These are phyloP conservation scores for Drosophila ogumai DNA, from an alignment of 1,140 invertebrate species.

Conservation along the genomic window DNA sequence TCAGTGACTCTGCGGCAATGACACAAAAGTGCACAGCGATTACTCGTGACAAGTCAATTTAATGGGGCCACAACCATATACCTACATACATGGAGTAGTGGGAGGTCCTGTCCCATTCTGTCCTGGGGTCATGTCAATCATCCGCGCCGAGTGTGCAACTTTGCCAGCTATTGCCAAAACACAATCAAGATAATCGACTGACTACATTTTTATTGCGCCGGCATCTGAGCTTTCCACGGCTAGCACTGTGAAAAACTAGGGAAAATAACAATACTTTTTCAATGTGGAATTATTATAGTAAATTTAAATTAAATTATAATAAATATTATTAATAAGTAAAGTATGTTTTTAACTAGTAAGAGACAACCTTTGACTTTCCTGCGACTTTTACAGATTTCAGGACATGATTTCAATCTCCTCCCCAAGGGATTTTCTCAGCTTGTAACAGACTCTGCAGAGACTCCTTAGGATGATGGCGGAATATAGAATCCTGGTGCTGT, in stretches of 20 bases:
- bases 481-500: background rate
- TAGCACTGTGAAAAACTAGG: background rate
- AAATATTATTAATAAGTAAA: background rate
- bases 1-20: conserved; percentile 49
- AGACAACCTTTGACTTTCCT: background rate
- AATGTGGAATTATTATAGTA: background rate
- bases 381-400: too few species aligned
- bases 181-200: conserved; percentile 38
- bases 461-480: background rate
- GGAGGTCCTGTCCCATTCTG: background rate
- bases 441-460: background rate
- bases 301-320: background rate
- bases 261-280: background rate
- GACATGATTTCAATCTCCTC: background rate
- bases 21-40: conserved; percentile 58
- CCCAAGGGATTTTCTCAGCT: background rate
- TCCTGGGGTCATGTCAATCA: conserved; percentile 46
- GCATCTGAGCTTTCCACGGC: background rate
- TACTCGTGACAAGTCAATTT: conserved; percentile 65
- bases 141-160: conserved; percentile 27
- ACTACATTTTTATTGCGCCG: conserved; percentile 28
- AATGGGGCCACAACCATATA: conserved; percentile 50
- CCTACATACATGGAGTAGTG: conserved; percentile 8
- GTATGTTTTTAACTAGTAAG: background rate
- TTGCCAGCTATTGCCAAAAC: conserved; percentile 36